Evolutionary conservation across 2,797 vertebrate genomes (phyloP), one percentile per base, ranked within the genome.

Genomic region (Manis javanica): DNA sequence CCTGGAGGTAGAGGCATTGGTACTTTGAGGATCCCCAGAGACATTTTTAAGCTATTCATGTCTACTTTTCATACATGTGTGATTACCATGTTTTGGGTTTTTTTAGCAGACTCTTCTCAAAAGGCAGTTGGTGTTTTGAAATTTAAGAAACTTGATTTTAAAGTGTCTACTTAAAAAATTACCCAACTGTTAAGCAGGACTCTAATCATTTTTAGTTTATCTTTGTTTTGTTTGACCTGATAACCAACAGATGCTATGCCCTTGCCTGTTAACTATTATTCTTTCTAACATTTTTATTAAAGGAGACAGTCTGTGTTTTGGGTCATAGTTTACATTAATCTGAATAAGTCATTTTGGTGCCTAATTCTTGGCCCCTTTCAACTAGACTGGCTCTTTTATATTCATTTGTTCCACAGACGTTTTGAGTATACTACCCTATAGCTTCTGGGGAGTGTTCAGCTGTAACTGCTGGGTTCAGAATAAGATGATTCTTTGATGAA

Each of bases 251-350:
- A 68, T 68, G 5, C 18, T 87, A 4, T 74, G 26, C 18, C 24
- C 10, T 55, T 5, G 29, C 53, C 55, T 89, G 11, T 90, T 55
- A 61, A 83, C 6, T 29, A 13, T 72, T 78, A 49, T 61, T 90
- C 64, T 87, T 91, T 74, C 85, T 59, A 89, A 11, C 26, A 19
- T 49, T 96, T 94, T 87, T 49, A 66, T 87, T 64, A 87, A 71
- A 51, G n/a, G 53, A 69, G 15, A 57, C 26, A 59, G 7, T 77
- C 34, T 78, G 1, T 72, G 19, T 55, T 91, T 94, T 74, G 53
- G 51, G 14, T 64, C 39, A 90, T 10, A 51, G 18, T 90, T 96
- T 42, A 87, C 87, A 74, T 87, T 87, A 91, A 68, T 42, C 69
- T 79, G 11, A 83, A 23, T 53, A 84, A 57, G 13, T 87, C 42